Evolutionary conservation across 2,797 vertebrate genomes (phyloP), one percentile per base, ranked within the genome.

Genomic region (Coracias cyanogaster): DNA sequence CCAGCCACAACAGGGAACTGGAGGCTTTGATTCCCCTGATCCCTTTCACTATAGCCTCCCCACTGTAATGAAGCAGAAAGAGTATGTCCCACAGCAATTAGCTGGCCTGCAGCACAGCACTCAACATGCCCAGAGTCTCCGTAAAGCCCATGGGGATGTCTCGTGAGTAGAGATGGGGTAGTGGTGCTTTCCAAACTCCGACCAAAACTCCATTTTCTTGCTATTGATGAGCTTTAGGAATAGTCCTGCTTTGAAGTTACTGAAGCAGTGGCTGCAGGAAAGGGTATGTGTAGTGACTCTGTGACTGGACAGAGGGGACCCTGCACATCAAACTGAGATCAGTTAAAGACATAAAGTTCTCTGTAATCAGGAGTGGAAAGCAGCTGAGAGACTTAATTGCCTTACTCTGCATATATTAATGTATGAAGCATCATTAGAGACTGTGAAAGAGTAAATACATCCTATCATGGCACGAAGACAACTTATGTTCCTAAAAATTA

Each of bases 401-500:
- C 89, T 78, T 95, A 89, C 55, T 92, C 61, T 2, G 5, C 85
- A 41, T 93, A 89, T 86, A 73, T 88, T 91, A 92, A 91, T 48
- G 26, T 94, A 46, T 33, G 90, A 96, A 96, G 60, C 62, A 82
- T 84, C 57, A 55, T 91, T 84, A 93, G 85, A 95, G 43, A 64
- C 78, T 77, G 84, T 65, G 80, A 80, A 89, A 1, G 15, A 81
- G 41, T 94, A 94, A 96, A 93, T 93, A 89, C 48, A 64, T 90
- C 62, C 76, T 92, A 64, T 83, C 61, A 15, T 67, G 82, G 76
- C 78, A 92, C 3, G 2, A 91, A 92, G 85, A 92, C 87, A 96
- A 58, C 73, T 90, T 88, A 31, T 25, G 70, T 94, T 96, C 84
- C 87, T 96, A 88, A 83, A 95, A 96, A 84, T 69, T 91, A 83